Evolutionary conservation across 2,797 vertebrate genomes (phyloP), one percentile per base, ranked within the genome.

Genomic region (Acanthopagrus latus): DNA sequence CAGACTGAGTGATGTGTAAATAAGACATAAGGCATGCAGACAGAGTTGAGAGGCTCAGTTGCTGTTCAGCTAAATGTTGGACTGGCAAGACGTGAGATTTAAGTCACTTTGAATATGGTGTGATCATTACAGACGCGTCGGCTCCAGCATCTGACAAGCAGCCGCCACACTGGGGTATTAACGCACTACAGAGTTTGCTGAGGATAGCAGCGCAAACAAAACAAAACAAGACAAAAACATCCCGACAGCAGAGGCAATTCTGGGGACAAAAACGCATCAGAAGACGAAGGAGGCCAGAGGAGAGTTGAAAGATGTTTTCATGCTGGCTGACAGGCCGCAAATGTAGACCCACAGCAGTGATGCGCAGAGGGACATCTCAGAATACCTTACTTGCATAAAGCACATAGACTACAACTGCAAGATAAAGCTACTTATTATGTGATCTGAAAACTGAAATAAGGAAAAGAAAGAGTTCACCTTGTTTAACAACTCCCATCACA

Each of bases 21-120:
- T 81, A 83, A 87, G 73, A 88, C 71, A 83, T 82, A 73, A 90
- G 50, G 83, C 38, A 57, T 38, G 48, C 64, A 75, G 76, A 58
- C 78, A 60, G 51, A 73, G 66, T 55, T 63, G 58, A 86, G 54
- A 80, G 50, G 74, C 73, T 76, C 64, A 7, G 71, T 48, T 76
- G 46, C 68, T 78, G 69, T 84, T 80, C 72, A 25, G 13, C 57
- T 83, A 82, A 86, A 83, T 76, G 82, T 68, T 64, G 43, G 17
- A 84, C 84, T 18, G 58, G 41, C 23, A 29, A 73, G 70, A 67
- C 13, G 7, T 33, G 64, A 55, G 66, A 76, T 80, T 69, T 54
- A 64, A 80, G 52, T 69, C 16, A 0, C 58, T 82, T 71, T 81
- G 62, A 80, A 86, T 64, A 56, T 59, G 46, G 55, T 29, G 41